Percentiles rank a stretch among this genome's conserved stretches.
These are phyloP conservation scores for Trachurus trachurus DNA, from an alignment of 2,797 vertebrate genomes.

Conservation along the genomic window DNA sequence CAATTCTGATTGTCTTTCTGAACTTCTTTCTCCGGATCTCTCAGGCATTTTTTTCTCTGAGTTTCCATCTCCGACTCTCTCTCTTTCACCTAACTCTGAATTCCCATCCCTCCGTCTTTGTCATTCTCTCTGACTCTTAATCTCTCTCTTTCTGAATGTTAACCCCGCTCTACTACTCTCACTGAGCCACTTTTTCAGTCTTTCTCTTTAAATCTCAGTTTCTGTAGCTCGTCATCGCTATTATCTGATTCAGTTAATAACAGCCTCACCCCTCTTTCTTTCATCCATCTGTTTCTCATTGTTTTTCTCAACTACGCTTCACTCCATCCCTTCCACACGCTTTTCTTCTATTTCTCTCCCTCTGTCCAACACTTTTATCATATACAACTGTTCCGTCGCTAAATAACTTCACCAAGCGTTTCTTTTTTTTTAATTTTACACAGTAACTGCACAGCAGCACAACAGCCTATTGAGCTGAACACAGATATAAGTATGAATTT, in stretches of 20 bases:
- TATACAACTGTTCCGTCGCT: slow-evolving; percentile 20
- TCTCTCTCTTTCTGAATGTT: slow-evolving; percentile 43
- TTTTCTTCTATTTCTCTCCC: slow-evolving; percentile 27
- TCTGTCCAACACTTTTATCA: slow-evolving; percentile 27
- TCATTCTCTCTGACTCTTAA: slow-evolving; percentile 44
- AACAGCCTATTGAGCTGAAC: slow-evolving; percentile 73
- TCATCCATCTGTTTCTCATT: slow-evolving; percentile 49
- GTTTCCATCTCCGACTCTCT: slow-evolving; percentile 31
- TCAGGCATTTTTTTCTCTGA: slow-evolving; percentile 29
- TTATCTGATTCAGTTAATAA: slow-evolving; percentile 55
- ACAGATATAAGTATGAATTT: slow-evolving; percentile 78
- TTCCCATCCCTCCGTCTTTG: slow-evolving; percentile 32
- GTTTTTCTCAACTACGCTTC: slow-evolving; percentile 38
- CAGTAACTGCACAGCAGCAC: slow-evolving; percentile 51
- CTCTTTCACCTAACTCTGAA: slow-evolving; percentile 38
- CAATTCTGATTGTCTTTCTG: slow-evolving; percentile 49
- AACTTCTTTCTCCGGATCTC: slow-evolving; percentile 57
- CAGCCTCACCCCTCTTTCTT: slow-evolving; percentile 32
- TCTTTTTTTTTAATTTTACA: slow-evolving; percentile 28
- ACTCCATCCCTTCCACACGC: slow-evolving; percentile 10
- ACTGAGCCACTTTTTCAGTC: slow-evolving; percentile 35
- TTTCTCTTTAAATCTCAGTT: slow-evolving; percentile 34
- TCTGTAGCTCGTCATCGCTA: slow-evolving; percentile 21
- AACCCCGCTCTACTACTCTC: slow-evolving; percentile 43
- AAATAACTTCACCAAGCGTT: slow-evolving; percentile 33